phyloP scores from a whole-genome alignment of 2,888 invertebrate species.

The Autographa pulchrina region DNA sequence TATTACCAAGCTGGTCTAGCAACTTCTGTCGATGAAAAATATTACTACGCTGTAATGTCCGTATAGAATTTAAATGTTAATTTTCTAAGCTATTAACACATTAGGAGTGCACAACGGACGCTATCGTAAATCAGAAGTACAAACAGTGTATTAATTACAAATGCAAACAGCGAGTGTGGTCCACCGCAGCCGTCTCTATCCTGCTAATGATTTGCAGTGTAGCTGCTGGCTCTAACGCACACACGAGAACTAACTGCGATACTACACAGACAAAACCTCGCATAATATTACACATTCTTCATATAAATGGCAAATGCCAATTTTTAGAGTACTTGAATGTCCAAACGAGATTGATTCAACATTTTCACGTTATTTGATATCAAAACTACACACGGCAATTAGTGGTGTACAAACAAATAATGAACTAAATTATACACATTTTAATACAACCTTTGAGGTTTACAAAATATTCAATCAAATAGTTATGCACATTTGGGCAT shows the following conservation, averaged over 20 bases:
- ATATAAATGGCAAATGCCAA: background rate
- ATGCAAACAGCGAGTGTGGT: conserved; percentile 89
- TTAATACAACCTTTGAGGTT: background rate
- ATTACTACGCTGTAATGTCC: conserved; percentile 13
- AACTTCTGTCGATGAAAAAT: background rate
- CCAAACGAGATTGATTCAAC: background rate
- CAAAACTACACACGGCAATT: background rate
- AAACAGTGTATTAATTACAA: conserved; percentile 89
- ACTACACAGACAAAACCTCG: conserved; percentile 20
- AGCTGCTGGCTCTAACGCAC: conserved; percentile 63
- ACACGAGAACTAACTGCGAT: conserved; percentile 39
- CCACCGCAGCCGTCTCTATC: conserved; percentile 87
- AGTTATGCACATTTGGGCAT: background rate
- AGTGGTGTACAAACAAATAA: background rate
- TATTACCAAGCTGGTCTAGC: background rate
- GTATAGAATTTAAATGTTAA: conserved; percentile 67
- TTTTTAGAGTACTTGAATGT: no score
- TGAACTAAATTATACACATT: background rate
- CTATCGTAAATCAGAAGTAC: conserved; percentile 88
- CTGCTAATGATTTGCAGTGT: conserved; percentile 88
- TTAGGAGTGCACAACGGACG: conserved; percentile 82
- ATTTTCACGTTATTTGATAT: background rate
- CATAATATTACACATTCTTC: background rate
- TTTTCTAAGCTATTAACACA: conserved; percentile 88
- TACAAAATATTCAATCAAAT: background rate